Base-by-base conservation (phyloP, 2,888 invertebrate genomes). In the Harmothoe impar region DNA sequence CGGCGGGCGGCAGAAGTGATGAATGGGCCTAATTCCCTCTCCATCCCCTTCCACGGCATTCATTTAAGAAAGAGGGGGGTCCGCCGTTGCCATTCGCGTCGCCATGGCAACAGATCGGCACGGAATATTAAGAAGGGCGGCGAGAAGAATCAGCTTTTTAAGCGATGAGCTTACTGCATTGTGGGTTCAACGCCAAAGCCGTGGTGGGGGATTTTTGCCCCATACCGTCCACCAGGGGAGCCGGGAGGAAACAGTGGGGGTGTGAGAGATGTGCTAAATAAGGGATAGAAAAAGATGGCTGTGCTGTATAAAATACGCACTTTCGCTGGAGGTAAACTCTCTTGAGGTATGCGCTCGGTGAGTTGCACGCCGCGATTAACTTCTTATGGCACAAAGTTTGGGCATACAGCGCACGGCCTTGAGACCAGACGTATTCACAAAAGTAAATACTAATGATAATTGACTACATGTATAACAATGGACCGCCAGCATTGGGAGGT, bases 161-260 rank as follows among this genome's bases (percentile, higher is more conserved):
- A 86, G 86, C 86, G 29, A 86, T 86, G 54, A 33, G 86, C 86
- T 86, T 86, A 86, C 31, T 54, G 86, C n/a, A 86, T 86, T 86
- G 86, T 86, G 86, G 86, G 25, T 54, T 86, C 10, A 54, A 0
- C 86, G 81, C 23, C 86, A 29, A 54, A 52, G 86, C 29, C 86
- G 86, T 25, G 56, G 54, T 43, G 29, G 86, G 86, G 86, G 86
- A 86, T 86, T 86, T 84, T 20, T 23, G 29, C 25, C 86, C 12
- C 43, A 43, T 43, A 43, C 52, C 86, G 20, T 54, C 52, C 86
- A 20, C 54, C 29, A n/a, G n/a, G n/a, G n/a, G n/a, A n/a, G n/a
- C n/a, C 20, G 25, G 56, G 86, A 12, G 25, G 54, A 43, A 33
- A 10, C 15, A 10, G 23, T 15, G n/a, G 54, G 12, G 31, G 43